Evolutionary conservation across 92 coral and sea anemone genomes (phyloP).

Genomic region (Epizoanthus fatuus): DNA sequence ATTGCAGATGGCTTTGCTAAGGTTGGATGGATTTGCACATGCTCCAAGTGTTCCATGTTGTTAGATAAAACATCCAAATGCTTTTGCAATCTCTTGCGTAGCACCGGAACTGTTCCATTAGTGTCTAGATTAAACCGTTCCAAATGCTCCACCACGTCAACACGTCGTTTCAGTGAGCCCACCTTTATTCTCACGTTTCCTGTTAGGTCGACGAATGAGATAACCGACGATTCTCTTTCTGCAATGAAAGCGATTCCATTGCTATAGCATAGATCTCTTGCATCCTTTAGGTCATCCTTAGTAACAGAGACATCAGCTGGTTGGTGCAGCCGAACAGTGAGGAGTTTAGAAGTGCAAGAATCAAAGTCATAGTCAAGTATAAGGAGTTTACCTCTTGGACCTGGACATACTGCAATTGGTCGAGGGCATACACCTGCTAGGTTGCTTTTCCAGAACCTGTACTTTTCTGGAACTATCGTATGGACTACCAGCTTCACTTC

Average conservation of each 20-base stretch:
- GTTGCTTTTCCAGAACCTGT: constrained; percentile 27
- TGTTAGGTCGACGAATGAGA: constrained; percentile 50
- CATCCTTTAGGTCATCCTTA: constrained; percentile 47
- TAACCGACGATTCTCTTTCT: constrained; percentile 39
- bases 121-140: constrained; percentile 44
- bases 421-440: constrained; percentile 49
- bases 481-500: constrained; percentile 44
- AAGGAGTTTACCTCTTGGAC: constrained; percentile 51
- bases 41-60: constrained; percentile 32
- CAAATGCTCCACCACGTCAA: constrained; percentile 40
- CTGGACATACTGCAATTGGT: constrained; percentile 62
- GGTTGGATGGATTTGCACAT: constrained; percentile 7
- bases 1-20: constrained; percentile 46
- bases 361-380: constrained; percentile 67
- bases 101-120: constrained; percentile 45
- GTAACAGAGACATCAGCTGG: constrained; percentile 53
- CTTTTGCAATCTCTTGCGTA: constrained; percentile 45
- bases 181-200: constrained; percentile 5
- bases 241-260: constrained; percentile 40
- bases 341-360: constrained; percentile 43
- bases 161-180: constrained; percentile 46
- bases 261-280: constrained; percentile 58
- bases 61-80: constrained; percentile 15
- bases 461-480: constrained; percentile 50
- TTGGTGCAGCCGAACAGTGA: constrained; percentile 47